Conservation (phyloP, 2,888 invertebrate genomes). For the Busseola fusca region DNA sequence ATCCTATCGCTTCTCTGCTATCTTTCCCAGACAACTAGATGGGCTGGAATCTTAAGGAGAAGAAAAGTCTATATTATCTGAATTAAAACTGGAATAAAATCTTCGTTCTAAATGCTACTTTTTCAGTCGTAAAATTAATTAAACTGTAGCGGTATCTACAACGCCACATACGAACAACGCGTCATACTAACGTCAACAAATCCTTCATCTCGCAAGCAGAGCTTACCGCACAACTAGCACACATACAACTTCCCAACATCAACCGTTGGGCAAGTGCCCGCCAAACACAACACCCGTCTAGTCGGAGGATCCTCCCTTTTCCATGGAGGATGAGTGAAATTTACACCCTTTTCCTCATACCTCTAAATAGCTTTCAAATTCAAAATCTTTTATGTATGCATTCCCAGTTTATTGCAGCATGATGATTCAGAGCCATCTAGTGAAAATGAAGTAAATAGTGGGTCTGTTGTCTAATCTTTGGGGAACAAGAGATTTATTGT, state of each 20-base stretch:
- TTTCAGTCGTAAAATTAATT: not conserved
- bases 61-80: not conserved
- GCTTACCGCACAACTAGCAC: no score
- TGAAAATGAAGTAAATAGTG: not conserved
- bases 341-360: no score
- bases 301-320: no score
- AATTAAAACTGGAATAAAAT: not conserved
- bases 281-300: no score
- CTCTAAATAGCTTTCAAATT: not conserved
- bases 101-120: not conserved
- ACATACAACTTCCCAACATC: no score
- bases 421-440: no score
- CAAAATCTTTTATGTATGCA: not conserved
- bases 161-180: no score
- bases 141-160: no score
- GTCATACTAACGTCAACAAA: no score
- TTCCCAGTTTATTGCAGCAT: not conserved
- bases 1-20: not conserved
- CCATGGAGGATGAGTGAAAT: no score
- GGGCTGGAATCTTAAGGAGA: not conserved
- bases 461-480: not conserved
- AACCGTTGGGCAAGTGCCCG: no score
- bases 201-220: no score
- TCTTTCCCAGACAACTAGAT: conserved; percentile 16
- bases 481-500: not conserved